Evolutionary conservation across 2,113 vertebrate species (phyloP).

Genomic region (Dendropsophus ebraccatus): DNA sequence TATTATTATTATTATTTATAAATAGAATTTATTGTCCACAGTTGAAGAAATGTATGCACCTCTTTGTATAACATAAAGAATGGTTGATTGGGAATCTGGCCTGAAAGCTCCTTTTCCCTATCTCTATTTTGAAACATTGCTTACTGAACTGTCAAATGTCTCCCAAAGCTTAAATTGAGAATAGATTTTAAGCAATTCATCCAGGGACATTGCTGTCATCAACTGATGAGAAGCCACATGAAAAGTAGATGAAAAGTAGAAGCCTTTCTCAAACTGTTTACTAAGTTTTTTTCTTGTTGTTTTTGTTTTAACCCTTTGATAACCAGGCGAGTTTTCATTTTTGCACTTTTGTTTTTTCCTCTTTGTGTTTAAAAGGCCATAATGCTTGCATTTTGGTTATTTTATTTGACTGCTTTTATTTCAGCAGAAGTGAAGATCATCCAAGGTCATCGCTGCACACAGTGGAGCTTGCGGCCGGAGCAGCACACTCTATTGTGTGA

Average conservation of each 20-base stretch:
- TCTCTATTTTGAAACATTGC: slow-evolving; percentile 16
- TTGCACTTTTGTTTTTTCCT: too few relatives aligned
- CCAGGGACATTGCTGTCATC: slow-evolving; percentile 36
- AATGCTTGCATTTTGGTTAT: too few relatives aligned
- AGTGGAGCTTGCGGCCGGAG: too few relatives aligned
- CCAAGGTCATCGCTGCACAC: too few relatives aligned
- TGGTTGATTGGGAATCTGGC: neutral
- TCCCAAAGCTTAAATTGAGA: slow-evolving; percentile 29
- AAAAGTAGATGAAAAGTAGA: slow-evolving; percentile 2
- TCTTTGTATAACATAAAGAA: neutral
- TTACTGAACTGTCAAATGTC: slow-evolving; percentile 36
- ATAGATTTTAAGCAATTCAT: slow-evolving; percentile 34
- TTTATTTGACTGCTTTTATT: too few relatives aligned
- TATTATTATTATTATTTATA: too few relatives aligned
- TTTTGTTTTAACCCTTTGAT: too few relatives aligned
- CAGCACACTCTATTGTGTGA: too few relatives aligned
- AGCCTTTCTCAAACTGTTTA: slow-evolving; percentile 23
- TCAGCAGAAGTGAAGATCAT: too few relatives aligned
- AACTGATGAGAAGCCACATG: slow-evolving; percentile 25
- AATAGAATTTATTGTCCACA: neutral
- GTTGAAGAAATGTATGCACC: neutral
- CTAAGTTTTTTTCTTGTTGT: slow-evolving; percentile 1
- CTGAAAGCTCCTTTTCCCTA: neutral
- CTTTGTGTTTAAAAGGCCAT: too few relatives aligned
- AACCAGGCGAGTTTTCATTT: too few relatives aligned